Conservation (phyloP, 2,888 invertebrate species). For the Tetropium fuscum region DNA sequence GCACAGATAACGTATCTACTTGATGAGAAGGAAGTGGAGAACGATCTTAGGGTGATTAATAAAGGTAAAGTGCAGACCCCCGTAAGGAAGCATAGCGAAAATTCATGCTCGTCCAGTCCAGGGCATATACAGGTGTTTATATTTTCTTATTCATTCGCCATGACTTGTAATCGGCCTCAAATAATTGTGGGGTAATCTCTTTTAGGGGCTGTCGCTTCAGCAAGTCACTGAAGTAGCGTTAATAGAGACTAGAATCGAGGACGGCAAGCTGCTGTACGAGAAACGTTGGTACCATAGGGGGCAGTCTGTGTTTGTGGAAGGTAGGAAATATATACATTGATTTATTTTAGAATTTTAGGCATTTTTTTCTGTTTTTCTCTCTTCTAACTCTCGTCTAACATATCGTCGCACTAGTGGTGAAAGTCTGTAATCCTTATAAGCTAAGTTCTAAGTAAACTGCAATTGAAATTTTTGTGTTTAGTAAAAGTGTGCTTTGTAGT, state of each 20-base stretch:
- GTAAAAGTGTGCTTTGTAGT: too few relatives aligned
- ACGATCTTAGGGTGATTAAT: conserved; percentile 80
- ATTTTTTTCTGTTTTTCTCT: not conserved
- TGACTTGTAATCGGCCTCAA: too few relatives aligned
- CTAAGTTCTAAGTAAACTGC: too few relatives aligned
- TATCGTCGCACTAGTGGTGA: too few relatives aligned
- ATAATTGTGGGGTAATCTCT: not conserved
- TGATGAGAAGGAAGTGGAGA: conserved; percentile 90
- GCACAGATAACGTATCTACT: conserved; percentile 87
- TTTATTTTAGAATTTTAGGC: not conserved
- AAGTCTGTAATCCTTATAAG: too few relatives aligned
- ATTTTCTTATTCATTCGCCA: too few relatives aligned
- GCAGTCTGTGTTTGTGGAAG: conserved; percentile 81
- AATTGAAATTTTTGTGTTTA: too few relatives aligned
- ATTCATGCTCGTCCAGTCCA: conserved; percentile 63
- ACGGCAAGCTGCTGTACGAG: conserved; percentile 94
- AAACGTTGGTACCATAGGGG: conserved; percentile 96
- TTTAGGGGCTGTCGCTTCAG: conserved; percentile 31
- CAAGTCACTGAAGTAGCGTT: conserved; percentile 63
- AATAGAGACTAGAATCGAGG: conserved; percentile 91
- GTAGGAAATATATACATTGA: conserved; percentile 23
- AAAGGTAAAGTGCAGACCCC: conserved; percentile 68
- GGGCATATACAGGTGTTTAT: conserved; percentile 55
- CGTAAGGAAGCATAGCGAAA: conserved; percentile 69
- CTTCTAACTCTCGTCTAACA: too few relatives aligned